A percentile compares a stretch with the other conserved stretches of the same genome.
phyloP scores from a whole-genome alignment of 2,888 invertebrate genomes.

The Eilema depressum region DNA sequence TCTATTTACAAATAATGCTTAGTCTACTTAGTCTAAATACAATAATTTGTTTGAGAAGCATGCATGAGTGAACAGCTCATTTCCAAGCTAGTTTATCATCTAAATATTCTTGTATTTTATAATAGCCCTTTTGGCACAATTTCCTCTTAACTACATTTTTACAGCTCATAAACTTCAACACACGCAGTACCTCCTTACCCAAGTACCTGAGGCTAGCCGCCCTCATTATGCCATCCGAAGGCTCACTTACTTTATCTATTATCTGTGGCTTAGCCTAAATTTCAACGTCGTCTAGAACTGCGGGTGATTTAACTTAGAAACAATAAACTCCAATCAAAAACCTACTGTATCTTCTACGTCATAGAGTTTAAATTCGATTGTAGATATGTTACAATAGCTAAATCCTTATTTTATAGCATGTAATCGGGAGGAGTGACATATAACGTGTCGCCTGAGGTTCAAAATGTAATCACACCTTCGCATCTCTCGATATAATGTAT shows the following conservation, averaged over 20 bases:
- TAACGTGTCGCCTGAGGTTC: slow-evolving; percentile 36
- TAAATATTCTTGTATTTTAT: too few species aligned
- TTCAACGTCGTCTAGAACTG: slow-evolving; percentile 37
- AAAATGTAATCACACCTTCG: slow-evolving; percentile 36
- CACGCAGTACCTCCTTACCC: slow-evolving; percentile 1
- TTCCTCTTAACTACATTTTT: too few species aligned
- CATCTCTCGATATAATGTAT: slow-evolving; percentile 26
- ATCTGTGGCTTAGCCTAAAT: slow-evolving; percentile 45
- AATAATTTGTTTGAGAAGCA: too few species aligned
- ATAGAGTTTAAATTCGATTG: slow-evolving; percentile 26
- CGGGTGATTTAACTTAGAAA: slow-evolving; percentile 35
- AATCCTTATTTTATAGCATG: slow-evolving; percentile 46
- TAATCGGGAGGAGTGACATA: slow-evolving; percentile 40
- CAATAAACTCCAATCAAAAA: slow-evolving; percentile 12
- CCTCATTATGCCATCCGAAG: slow-evolving; percentile 27
- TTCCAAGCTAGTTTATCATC: too few species aligned
- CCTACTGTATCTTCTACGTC: neutral
- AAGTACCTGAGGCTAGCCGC: slow-evolving; percentile 33
- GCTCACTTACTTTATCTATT: slow-evolving; percentile 50
- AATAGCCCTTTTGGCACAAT: too few species aligned
- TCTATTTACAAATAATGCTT: too few species aligned
- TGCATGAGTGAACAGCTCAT: too few species aligned
- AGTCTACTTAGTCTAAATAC: too few species aligned
- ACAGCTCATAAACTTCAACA: neutral
- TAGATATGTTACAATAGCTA: slow-evolving; percentile 18